Evolutionary conservation across 2,113 vertebrate species (phyloP).

Genomic region (Aspidoscelis tigris): DNA sequence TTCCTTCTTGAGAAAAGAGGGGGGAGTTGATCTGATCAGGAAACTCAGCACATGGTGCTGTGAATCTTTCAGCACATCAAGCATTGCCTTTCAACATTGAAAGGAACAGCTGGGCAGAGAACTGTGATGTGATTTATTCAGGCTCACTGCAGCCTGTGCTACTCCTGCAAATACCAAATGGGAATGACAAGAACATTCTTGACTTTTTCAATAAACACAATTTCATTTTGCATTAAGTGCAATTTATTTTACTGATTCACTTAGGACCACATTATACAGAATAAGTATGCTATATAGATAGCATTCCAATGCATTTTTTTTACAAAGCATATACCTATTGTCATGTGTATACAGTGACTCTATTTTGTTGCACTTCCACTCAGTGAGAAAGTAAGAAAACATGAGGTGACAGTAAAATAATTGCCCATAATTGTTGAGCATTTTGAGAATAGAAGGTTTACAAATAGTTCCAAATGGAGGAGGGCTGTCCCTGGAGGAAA

Average conservation of each 20-base stretch:
- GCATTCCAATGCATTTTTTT: neutral
- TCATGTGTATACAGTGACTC: neutral
- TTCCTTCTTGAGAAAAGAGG: neutral
- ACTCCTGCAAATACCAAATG: conserved; percentile 2
- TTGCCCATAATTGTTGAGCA: neutral
- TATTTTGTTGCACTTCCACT: neutral
- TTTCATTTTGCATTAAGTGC: conserved; percentile 16
- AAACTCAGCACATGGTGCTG: neutral
- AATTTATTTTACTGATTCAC: neutral
- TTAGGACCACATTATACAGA: neutral
- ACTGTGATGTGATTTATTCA: conserved; percentile 1
- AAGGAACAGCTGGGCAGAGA: conserved; percentile 16
- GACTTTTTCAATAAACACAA: conserved; percentile 8
- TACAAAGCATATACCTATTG: neutral
- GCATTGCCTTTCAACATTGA: conserved; percentile 3
- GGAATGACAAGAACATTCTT: conserved; percentile 10
- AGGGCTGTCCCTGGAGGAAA: neutral
- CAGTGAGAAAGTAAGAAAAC: neutral
- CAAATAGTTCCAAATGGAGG: neutral
- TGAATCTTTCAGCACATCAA: conserved; percentile 7
- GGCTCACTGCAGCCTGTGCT: neutral
- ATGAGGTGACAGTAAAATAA: neutral
- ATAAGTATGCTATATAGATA: neutral
- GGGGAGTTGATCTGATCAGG: neutral
- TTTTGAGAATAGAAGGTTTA: neutral